These are phyloP conservation scores for Montipora efflorescens DNA, from an alignment of 64 coral and sea anemone genomes.

Conservation along the genomic window DNA sequence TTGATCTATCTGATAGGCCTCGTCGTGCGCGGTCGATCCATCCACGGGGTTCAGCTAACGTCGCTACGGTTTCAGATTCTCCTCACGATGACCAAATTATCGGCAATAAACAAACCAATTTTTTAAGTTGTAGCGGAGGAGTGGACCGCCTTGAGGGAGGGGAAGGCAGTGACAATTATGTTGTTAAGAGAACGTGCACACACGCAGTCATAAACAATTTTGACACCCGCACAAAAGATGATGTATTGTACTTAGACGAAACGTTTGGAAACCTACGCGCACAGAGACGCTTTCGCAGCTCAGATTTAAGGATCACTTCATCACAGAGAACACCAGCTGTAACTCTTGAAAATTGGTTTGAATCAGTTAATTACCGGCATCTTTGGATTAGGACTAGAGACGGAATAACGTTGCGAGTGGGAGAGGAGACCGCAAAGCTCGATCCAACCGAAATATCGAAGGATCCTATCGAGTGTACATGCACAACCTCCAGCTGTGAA, in stretches of 20 bases:
- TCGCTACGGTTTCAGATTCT: constrained; percentile 49
- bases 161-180: constrained; percentile 42
- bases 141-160: constrained; percentile 24
- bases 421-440: not conserved
- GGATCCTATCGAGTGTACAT: constrained; percentile 39
- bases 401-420: constrained; percentile 37
- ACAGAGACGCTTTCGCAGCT: not conserved
- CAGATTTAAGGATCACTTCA: not conserved
- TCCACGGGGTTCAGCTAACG: not conserved
- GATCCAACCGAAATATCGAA: constrained; percentile 40
- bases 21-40: not conserved
- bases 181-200: constrained; percentile 24
- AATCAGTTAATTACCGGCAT: not conserved
- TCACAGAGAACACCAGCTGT: not conserved
- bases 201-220: constrained; percentile 4
- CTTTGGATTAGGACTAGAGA: constrained; percentile 28
- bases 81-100: constrained; percentile 9
- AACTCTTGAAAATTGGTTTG: constrained; percentile 23
- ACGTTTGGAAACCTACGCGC: not conserved
- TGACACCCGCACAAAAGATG: constrained; percentile 27
- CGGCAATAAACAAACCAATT: constrained; percentile 48
- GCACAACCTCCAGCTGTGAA: not conserved
- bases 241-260: constrained; percentile 52
- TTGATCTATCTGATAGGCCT: constrained; percentile 1
- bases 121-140: constrained; percentile 46